Percentiles rank a stretch among this genome's conserved stretches.
Evolutionary conservation across 1,140 invertebrate species (phyloP).

Genomic region (Megalopta genalis): DNA sequence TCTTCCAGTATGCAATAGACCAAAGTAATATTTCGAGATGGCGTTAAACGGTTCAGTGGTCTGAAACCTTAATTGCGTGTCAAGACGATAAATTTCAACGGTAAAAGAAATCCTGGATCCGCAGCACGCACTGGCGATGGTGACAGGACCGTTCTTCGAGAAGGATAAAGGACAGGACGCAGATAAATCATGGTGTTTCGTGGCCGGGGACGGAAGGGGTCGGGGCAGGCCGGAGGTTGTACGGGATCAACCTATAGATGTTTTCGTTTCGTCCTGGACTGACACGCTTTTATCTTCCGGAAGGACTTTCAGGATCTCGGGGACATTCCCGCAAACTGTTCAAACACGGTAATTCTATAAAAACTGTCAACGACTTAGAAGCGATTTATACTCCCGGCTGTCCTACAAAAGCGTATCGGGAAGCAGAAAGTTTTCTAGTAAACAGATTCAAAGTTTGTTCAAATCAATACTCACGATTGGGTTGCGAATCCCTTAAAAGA

Average conservation of each 20-base stretch:
- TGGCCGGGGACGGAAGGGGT: not conserved
- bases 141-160: constrained; percentile 52
- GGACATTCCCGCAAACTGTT: constrained; percentile 7
- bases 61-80: constrained; percentile 55
- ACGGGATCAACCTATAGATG: constrained; percentile 22
- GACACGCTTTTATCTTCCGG: constrained; percentile 29
- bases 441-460: too few relatives aligned
- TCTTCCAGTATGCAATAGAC: not conserved
- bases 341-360: not conserved
- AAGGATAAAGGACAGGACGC: constrained; percentile 57
- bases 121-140: constrained; percentile 43
- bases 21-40: not conserved
- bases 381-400: not conserved
- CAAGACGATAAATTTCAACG: constrained; percentile 51
- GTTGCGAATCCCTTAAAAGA: too few relatives aligned
- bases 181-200: constrained; percentile 63
- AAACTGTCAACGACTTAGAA: not conserved
- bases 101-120: constrained; percentile 60
- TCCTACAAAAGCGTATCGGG: too few relatives aligned
- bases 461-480: too few relatives aligned
- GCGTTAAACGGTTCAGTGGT: constrained; percentile 13
- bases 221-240: not conserved
- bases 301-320: not conserved
- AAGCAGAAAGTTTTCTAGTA: too few relatives aligned
- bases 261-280: constrained; percentile 28